Conservation (phyloP, 2,888 invertebrate species). For the Ochropleura plecta region DNA sequence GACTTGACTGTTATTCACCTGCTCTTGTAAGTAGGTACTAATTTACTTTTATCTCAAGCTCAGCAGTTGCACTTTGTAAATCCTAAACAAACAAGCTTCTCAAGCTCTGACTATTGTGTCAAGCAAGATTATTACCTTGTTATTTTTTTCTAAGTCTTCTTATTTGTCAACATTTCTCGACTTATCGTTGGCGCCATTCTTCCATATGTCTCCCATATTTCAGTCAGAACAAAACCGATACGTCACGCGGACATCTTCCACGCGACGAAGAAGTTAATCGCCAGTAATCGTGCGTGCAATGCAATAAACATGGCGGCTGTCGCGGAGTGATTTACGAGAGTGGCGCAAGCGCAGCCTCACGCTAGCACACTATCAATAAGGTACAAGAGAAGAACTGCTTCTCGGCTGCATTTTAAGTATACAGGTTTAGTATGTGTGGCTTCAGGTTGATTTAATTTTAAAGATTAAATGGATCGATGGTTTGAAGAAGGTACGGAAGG, state of each 20-base stretch:
- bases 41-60: not conserved
- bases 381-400: conserved; percentile 22
- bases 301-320: conserved; percentile 60
- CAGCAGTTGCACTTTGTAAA: not conserved
- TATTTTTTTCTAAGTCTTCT: not conserved
- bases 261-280: conserved; percentile 46
- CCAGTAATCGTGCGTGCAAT: conserved; percentile 44
- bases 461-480: not conserved
- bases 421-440: conserved; percentile 13
- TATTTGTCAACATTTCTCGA: not conserved
- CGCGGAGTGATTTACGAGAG: conserved; percentile 63
- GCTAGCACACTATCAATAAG: conserved; percentile 38
- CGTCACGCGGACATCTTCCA: conserved; percentile 32
- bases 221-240: conserved; percentile 6
- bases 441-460: not conserved
- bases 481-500: too few species aligned
- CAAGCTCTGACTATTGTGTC: not conserved
- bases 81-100: not conserved
- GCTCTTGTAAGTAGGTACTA: not conserved
- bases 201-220: conserved; percentile 17
- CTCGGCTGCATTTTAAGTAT: conserved; percentile 2
- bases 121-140: too few species aligned
- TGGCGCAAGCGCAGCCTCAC: conserved; percentile 55
- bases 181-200: not conserved
- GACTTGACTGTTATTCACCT: not conserved